Conservation (phyloP, 2,888 invertebrate genomes). For the Cyclophora albipunctata region DNA sequence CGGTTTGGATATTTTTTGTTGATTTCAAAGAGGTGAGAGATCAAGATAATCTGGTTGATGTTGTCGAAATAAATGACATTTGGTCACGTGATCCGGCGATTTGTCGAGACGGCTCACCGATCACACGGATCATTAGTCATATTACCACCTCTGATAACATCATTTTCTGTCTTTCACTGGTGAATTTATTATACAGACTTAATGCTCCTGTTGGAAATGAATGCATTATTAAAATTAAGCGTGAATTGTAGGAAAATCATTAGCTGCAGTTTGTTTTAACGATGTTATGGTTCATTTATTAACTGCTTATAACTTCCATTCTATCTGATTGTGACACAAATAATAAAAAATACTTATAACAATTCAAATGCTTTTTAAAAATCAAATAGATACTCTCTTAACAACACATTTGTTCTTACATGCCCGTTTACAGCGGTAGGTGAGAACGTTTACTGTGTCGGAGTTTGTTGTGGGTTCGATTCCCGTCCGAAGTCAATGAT, state of each 20-base stretch:
- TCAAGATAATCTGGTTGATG: conserved; percentile 20
- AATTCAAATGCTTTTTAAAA: too few species aligned
- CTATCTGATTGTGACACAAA: too few species aligned
- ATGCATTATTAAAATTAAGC: conserved; percentile 8
- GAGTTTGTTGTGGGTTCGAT: too few species aligned
- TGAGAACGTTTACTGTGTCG: too few species aligned
- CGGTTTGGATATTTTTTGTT: background rate
- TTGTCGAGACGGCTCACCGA: conserved; percentile 65
- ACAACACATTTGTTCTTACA: too few species aligned
- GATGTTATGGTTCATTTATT: too few species aligned
- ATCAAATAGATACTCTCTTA: too few species aligned
- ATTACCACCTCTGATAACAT: conserved; percentile 69
- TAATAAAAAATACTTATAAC: too few species aligned
- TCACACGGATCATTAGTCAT: conserved; percentile 67
- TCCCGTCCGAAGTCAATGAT: too few species aligned
- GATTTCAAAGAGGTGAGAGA: conserved; percentile 2
- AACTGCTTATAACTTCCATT: too few species aligned
- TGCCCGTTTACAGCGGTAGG: too few species aligned
- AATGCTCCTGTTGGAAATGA: conserved; percentile 16
- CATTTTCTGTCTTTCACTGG: conserved; percentile 47
- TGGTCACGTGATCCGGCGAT: conserved; percentile 64
- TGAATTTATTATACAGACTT: conserved; percentile 30
- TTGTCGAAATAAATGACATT: conserved; percentile 50
- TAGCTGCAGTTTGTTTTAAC: background rate
- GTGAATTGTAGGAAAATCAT: background rate